These are phyloP conservation scores for Matsumyia berberina DNA, from an alignment of 2,888 invertebrate species.

Conservation along the genomic window DNA sequence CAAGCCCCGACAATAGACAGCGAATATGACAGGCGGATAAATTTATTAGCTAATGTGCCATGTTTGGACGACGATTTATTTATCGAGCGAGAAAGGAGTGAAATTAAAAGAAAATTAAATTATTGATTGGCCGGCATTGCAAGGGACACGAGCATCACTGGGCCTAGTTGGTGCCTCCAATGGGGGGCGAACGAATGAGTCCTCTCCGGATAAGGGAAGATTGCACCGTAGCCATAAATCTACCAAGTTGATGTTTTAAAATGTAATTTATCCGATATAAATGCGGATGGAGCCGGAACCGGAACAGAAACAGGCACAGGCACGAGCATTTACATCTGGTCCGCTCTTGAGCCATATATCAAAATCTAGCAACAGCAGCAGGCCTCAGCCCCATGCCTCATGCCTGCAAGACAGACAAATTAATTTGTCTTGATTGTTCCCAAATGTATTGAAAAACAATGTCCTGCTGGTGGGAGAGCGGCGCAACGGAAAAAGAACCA, in stretches of 20 bases:
- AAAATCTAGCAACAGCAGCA: constrained; percentile 61
- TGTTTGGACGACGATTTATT: constrained; percentile 70
- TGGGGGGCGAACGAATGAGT: background rate
- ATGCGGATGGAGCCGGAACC: constrained; percentile 56
- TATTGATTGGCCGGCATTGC: constrained; percentile 60
- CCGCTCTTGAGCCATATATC: constrained; percentile 67
- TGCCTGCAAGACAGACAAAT: constrained; percentile 72
- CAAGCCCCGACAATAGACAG: constrained; percentile 69
- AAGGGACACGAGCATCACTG: constrained; percentile 8
- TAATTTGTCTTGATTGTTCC: constrained; percentile 75
- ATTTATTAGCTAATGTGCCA: constrained; percentile 75
- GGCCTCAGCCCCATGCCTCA: constrained; percentile 56
- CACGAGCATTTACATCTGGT: constrained; percentile 62
- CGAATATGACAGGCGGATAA: constrained; percentile 72
- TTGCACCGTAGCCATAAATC: constrained; percentile 71
- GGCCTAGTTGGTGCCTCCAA: background rate
- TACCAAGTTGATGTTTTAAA: constrained; percentile 73
- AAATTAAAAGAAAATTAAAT: constrained; percentile 75
- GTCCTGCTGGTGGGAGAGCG: constrained; percentile 48
- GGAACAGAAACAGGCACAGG: constrained; percentile 3
- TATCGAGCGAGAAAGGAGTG: constrained; percentile 72
- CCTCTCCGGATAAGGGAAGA: constrained; percentile 52
- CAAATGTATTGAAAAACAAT: constrained; percentile 75
- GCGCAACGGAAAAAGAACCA: constrained; percentile 6
- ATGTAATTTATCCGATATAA: constrained; percentile 74